These are phyloP conservation scores for Brachionus calyciflorus DNA, from an alignment of 1,140 invertebrate species.

Conservation along the genomic window DNA sequence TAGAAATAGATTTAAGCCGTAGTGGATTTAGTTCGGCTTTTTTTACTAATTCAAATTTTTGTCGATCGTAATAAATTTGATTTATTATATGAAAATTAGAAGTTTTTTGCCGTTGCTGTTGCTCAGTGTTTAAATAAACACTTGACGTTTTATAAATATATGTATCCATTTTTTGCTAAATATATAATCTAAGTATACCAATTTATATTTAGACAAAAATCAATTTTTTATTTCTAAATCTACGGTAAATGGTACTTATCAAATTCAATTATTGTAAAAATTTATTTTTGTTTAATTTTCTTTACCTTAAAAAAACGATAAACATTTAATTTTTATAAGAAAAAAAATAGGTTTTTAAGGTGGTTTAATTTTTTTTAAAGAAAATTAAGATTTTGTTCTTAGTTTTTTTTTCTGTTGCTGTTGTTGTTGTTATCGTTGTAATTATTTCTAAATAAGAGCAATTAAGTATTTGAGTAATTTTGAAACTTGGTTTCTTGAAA, in stretches of 20 bases:
- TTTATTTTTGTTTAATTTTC: slow-evolving; percentile 18
- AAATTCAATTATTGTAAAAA: slow-evolving; percentile 28
- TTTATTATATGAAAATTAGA: too few species aligned
- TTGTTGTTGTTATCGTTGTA: too few species aligned
- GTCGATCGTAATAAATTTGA: neutral
- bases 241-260: neutral
- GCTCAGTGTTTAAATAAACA: neutral
- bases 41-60: neutral
- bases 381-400: too few species aligned
- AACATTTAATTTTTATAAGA: too few species aligned
- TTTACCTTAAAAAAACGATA: too few species aligned
- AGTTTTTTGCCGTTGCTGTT: too few species aligned
- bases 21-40: neutral
- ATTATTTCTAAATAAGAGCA: too few species aligned
- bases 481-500: too few species aligned
- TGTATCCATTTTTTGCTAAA: neutral
- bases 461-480: too few species aligned
- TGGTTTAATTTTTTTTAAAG: too few species aligned
- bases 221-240: neutral
- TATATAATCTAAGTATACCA: neutral
- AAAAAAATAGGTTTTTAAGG: too few species aligned
- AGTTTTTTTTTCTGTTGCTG: too few species aligned
- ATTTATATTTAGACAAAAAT: slow-evolving; percentile 17
- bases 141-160: neutral
- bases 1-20: neutral